Conservation (phyloP, 2,888 invertebrate species). For the Melinaea marsaeus region DNA sequence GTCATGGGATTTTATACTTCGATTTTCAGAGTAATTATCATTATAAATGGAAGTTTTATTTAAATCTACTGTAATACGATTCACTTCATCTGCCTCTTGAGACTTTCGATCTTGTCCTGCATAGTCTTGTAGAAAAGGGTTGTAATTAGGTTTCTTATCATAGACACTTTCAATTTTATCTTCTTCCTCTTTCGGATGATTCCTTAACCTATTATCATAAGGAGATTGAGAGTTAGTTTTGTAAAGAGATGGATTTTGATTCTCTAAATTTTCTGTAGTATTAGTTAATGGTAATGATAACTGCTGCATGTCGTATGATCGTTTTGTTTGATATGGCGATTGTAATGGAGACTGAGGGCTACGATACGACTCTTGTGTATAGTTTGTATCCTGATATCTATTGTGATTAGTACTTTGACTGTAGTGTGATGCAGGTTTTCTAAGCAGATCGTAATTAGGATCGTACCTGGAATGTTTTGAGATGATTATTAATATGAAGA, state of each 20-base stretch:
- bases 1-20: conserved; percentile 45
- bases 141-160: conserved; percentile 57
- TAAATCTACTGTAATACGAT: conserved; percentile 11
- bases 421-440: conserved; percentile 75
- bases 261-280: conserved; percentile 62
- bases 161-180: conserved; percentile 55
- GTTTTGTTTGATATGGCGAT: conserved; percentile 60
- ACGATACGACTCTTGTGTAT: conserved; percentile 72
- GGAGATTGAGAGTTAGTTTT: conserved; percentile 72
- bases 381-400: conserved; percentile 64
- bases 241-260: conserved; percentile 49
- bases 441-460: conserved; percentile 74
- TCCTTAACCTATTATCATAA: conserved; percentile 69
- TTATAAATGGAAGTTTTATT: conserved; percentile 37
- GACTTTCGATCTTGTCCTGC: conserved; percentile 45
- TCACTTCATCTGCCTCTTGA: conserved; percentile 37
- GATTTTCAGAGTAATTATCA: conserved; percentile 47
- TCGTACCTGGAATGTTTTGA: conserved; percentile 69
- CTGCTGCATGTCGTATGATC: conserved; percentile 68
- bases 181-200: conserved; percentile 48
- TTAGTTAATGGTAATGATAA: conserved; percentile 69
- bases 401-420: conserved; percentile 66
- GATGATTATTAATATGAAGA: conserved; percentile 1
- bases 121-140: conserved; percentile 64
- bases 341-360: conserved; percentile 70